Evolutionary conservation across 2,113 vertebrate genomes (phyloP).

Genomic region (Oncorhynchus gorbuscha): DNA sequence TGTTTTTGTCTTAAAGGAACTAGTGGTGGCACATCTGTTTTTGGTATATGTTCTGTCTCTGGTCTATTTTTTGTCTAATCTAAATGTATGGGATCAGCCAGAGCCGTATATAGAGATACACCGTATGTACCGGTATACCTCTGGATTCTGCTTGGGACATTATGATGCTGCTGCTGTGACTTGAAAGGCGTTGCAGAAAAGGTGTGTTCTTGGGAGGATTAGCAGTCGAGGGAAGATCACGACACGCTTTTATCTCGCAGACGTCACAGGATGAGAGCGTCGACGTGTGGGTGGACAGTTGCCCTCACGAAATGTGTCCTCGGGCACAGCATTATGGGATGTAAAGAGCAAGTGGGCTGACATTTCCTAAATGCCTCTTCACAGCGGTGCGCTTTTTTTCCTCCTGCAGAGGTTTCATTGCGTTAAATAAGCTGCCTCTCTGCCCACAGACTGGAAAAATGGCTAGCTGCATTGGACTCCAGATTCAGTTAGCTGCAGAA

Average conservation of each 20-base stretch:
- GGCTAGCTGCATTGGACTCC: constrained; percentile 9
- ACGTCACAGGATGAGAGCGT: constrained; percentile 47
- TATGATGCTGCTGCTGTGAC: neutral
- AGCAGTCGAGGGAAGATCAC: constrained; percentile 31
- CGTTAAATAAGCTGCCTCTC: constrained; percentile 4
- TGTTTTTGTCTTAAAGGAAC: neutral
- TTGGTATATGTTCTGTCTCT: neutral
- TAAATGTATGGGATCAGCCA: neutral
- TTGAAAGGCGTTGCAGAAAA: constrained; percentile 36
- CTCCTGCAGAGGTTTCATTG: constrained; percentile 10
- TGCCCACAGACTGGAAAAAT: constrained; percentile 39
- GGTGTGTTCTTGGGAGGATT: constrained; percentile 34
- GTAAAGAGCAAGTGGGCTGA: constrained; percentile 47
- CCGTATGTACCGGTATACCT: neutral
- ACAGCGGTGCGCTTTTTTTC: constrained; percentile 5
- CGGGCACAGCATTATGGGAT: constrained; percentile 46
- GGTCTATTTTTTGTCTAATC: neutral
- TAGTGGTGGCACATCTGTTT: neutral
- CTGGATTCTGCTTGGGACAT: no score
- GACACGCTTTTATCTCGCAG: constrained; percentile 54
- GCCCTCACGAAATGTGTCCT: constrained; percentile 47
- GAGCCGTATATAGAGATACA: no score
- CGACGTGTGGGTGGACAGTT: constrained; percentile 54
- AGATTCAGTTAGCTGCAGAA: constrained; percentile 34
- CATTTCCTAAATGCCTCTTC: constrained; percentile 54